Base-by-base conservation (phyloP, 1,140 invertebrate species). In the Cecropterus lyciades region DNA sequence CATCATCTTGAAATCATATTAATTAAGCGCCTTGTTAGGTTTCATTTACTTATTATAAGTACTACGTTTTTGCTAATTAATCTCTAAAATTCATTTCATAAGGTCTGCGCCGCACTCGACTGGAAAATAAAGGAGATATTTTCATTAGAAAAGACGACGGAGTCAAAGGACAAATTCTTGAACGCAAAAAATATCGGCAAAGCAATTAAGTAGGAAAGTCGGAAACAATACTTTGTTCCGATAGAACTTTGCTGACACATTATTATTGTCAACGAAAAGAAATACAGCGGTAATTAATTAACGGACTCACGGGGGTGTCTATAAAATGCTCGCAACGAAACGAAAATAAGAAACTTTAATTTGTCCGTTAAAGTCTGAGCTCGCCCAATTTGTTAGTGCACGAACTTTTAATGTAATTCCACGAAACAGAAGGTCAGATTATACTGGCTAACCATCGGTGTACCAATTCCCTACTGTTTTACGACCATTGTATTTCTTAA, bases 321-420 rank as follows among this genome's bases (percentile, higher is more conserved):
- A 63, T 63, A 63, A 63, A 63, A 52, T 63, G 13, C n/a, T 51
- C 48, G 37, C 37, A 42, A n/a, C 48, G 37, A n/a, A 42, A 57
- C 37, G 60, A 63, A 63, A 63, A 63, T 63, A 63, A 63, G 60
- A 63, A 63, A 63, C 48, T 63, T 63, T 63, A 63, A 63, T 63
- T 37, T 27, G 46, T 51, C 59, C 59, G 48, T 8, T 62, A 40
- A 3, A 13, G 5, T 13, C 1, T 62, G 59, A 49, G 30, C 46
- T 30, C 48, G 13, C 46, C 33, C 30, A 33, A 51, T 37, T 24
- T 42, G 59, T 1, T 62, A 11, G 14, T 17, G 6, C 3, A 10
- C 11, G 59, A 37, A 27, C 33, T 51, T 51, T 49, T 49, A 62
- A 24, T 40, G 46, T 14, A 40, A 51, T 13, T 20, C 46, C 27